phyloP scores from a whole-genome alignment of 1,140 invertebrate species.

The Achatina immaculata region DNA sequence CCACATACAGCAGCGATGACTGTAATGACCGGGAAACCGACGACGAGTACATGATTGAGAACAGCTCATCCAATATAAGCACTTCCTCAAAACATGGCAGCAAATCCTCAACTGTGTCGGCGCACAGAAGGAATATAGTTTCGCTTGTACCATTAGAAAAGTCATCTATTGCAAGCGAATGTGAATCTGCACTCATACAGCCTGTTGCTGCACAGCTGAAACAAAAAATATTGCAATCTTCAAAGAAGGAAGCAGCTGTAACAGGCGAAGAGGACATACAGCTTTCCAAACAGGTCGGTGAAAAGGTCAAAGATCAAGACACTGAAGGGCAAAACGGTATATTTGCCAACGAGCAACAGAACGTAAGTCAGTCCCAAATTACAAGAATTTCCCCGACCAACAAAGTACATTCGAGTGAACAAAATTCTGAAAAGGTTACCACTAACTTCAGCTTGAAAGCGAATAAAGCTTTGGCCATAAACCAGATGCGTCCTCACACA shows the following conservation, averaged over 20 bases:
- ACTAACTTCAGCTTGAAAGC: background rate
- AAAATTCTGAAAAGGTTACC: background rate
- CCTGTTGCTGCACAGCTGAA: background rate
- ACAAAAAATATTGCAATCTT: background rate
- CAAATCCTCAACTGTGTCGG: background rate
- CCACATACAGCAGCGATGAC: background rate
- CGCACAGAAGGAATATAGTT: background rate
- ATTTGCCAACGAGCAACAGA: too few species aligned
- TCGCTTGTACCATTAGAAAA: background rate
- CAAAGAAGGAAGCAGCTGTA: background rate
- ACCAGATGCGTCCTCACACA: background rate
- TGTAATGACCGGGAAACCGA: constrained; percentile 1
- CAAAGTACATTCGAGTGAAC: background rate
- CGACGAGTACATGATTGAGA: background rate
- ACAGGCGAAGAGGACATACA: background rate
- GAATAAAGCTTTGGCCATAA: background rate
- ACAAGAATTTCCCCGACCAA: too few species aligned
- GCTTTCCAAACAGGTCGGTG: too few species aligned
- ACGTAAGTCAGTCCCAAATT: too few species aligned
- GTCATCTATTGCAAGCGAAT: background rate
- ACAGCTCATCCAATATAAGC: background rate
- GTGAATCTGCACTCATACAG: background rate
- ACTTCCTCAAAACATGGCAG: background rate
- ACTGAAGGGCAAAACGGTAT: too few species aligned
- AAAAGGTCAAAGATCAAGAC: too few species aligned